Evolutionary conservation across 2,888 invertebrate species (phyloP).

Genomic region (Ametastegia equiseti): DNA sequence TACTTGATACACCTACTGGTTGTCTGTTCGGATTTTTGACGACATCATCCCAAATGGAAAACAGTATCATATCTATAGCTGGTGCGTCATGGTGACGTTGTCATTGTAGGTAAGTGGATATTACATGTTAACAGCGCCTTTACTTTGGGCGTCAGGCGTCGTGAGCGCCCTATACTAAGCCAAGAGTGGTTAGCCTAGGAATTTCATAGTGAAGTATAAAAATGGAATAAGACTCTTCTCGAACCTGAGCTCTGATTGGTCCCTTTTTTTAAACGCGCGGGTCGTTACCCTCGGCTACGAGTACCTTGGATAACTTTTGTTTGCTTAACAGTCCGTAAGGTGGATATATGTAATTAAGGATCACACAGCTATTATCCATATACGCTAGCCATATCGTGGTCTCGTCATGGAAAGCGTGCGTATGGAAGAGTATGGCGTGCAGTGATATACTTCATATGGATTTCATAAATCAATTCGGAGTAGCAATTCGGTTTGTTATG

Average conservation of each 20-base stretch:
- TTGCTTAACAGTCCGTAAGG: constrained; percentile 48
- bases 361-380: constrained; percentile 44
- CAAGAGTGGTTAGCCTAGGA: constrained; percentile 46
- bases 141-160: constrained; percentile 28
- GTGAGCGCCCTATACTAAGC: constrained; percentile 44
- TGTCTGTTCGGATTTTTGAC: neutral
- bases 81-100: constrained; percentile 22
- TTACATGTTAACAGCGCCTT: constrained; percentile 27
- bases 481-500: neutral
- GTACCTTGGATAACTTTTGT: constrained; percentile 47
- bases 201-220: constrained; percentile 46
- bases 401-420: neutral
- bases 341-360: constrained; percentile 49
- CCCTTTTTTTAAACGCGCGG: constrained; percentile 46
- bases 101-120: constrained; percentile 11
- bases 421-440: neutral
- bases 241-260: constrained; percentile 44
- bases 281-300: constrained; percentile 45
- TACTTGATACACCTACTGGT: neutral
- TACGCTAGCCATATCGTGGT: neutral
- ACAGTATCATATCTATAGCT: neutral
- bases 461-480: neutral
- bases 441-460: neutral
- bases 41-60: neutral
- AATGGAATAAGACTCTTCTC: constrained; percentile 46